A percentile compares a stretch with the other conserved stretches of the same genome.
Conservation (phyloP, 2,888 invertebrate species). For the Phaonia tiefii region DNA sequence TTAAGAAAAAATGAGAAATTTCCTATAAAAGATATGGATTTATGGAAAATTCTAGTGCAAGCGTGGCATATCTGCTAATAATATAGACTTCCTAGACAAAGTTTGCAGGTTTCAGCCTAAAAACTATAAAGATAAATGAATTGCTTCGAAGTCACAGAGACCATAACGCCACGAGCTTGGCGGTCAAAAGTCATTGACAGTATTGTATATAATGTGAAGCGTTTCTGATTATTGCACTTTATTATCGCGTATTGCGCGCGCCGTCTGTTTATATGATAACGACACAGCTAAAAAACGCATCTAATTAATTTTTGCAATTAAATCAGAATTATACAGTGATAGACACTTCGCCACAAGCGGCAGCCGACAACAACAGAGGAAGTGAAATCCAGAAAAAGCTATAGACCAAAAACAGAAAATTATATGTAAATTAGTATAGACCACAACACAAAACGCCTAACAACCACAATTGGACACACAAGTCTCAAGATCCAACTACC, state of each 20-base stretch:
- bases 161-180: conserved; percentile 23
- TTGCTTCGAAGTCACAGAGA: conserved; percentile 5
- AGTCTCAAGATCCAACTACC: conserved; percentile 33
- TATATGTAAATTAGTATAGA: background rate
- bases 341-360: background rate
- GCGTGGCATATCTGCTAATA: too few relatives aligned
- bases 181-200: conserved; percentile 43
- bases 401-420: background rate
- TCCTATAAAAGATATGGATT: too few relatives aligned
- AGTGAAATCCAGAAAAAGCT: conserved; percentile 15
- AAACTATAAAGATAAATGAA: conserved; percentile 28
- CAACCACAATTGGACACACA: background rate
- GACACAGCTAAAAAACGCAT: conserved; percentile 30
- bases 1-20: too few relatives aligned
- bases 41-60: too few relatives aligned
- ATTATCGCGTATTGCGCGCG: conserved; percentile 44
- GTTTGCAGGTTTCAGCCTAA: background rate
- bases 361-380: conserved; percentile 21
- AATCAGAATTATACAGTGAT: too few relatives aligned
- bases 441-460: conserved; percentile 3
- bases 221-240: conserved; percentile 36
- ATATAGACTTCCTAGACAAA: background rate
- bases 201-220: background rate
- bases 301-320: conserved; percentile 38
- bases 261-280: conserved; percentile 29